phyloP scores from a whole-genome alignment of 2,113 vertebrate genomes.

The Hydrolagus affinis region DNA sequence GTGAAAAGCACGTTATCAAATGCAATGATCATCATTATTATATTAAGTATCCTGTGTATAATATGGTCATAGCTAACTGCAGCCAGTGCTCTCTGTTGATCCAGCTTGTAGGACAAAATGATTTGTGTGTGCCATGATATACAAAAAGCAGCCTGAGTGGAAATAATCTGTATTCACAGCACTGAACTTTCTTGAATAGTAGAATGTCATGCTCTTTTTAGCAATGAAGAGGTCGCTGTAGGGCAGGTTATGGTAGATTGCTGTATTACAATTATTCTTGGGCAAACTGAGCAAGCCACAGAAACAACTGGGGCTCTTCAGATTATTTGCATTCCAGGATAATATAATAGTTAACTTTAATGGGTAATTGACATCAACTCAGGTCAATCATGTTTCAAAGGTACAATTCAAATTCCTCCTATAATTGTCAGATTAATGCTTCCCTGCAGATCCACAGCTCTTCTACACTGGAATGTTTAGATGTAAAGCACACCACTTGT shows the following conservation, averaged over 20 bases:
- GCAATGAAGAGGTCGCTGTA: not conserved
- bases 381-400: not conserved
- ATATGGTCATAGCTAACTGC: not conserved
- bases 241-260: not conserved
- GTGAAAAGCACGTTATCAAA: too few relatives aligned
- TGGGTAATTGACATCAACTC: not conserved
- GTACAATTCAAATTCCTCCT: constrained; percentile 9
- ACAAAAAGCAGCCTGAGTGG: not conserved
- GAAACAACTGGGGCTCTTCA: not conserved
- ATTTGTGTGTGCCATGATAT: not conserved
- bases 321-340: constrained; percentile 1
- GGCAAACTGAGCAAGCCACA: not conserved
- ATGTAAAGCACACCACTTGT: not conserved
- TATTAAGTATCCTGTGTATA: not conserved
- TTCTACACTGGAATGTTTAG: not conserved
- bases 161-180: not conserved
- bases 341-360: not conserved
- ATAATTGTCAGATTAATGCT: constrained; percentile 10
- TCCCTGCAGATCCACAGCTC: not conserved
- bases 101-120: not conserved
- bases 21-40: too few relatives aligned
- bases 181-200: not conserved
- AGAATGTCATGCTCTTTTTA: not conserved
- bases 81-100: not conserved
- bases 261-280: not conserved